Evolutionary conservation across 2,888 invertebrate genomes (phyloP), one percentile per base, ranked within the genome.

Genomic region (Drosophila nigricruria): DNA sequence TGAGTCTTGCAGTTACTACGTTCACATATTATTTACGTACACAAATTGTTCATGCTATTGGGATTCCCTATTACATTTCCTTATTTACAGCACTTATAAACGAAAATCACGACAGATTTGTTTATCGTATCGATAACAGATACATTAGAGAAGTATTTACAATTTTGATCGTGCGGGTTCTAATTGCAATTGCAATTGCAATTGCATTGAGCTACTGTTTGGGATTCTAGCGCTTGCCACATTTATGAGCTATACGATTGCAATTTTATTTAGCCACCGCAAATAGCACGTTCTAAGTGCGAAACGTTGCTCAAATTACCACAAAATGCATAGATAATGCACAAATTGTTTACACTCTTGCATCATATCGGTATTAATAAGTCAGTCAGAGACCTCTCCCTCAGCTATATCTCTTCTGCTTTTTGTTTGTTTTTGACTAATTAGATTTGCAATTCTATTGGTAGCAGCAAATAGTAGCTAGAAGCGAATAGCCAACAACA

Each of bases 281-380:
- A 84, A 84, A 86, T 74, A 77, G 47, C 65, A 74, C 56, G 59
- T 58, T 64, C 61, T 71, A 86, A 77, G 86, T 77, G 74, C 70
- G 73, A 72, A 64, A 57, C 73, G 40, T 45, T 56, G 65, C 88
- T 84, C 84, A 87, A 87, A 83, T 84, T 87, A 77, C 79, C 56
- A 67, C 76, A 79, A 70, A 76, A 68, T 71, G 75, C 50, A 77
- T 69, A 83, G 78, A 73, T 78, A 89, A 86, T 76, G 70, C 59
- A 65, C 72, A 73, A 73, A 68, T 71, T 89, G 77, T 75, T 89
- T 80, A 75, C 82, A 64, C 61, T 80, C 69, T 86, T 82, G 82
- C 90, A 82, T 89, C 86, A 89, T 67, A 73, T 72, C 70, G 58
- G 70, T 85, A 85, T 82, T 84, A 81, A 84, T 82, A 80, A 74